These are phyloP conservation scores for Asbolus verrucosus DNA, from an alignment of 1,140 invertebrate genomes.

Conservation along the genomic window DNA sequence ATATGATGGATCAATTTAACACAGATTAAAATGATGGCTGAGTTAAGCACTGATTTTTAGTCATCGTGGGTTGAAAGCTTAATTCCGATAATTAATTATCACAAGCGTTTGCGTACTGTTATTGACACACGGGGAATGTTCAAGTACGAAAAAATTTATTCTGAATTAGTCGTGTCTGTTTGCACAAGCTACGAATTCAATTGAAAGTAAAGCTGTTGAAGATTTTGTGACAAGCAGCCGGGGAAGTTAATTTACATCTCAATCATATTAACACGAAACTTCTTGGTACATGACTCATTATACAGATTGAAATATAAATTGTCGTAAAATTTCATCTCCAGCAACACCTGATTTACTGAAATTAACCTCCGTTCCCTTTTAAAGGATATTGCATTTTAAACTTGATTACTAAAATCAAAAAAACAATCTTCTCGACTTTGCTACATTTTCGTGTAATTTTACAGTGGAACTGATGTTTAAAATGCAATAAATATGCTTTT, in stretches of 20 bases:
- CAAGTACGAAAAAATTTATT: constrained; percentile 8
- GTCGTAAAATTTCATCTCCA: constrained; percentile 14
- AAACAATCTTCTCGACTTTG: too few relatives aligned
- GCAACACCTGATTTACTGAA: constrained; percentile 37
- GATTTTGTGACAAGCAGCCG: constrained; percentile 23
- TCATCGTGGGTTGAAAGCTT: constrained; percentile 6
- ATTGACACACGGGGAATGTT: constrained; percentile 1
- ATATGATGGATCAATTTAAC: constrained; percentile 7
- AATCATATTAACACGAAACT: constrained; percentile 32
- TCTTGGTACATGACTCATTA: constrained; percentile 30
- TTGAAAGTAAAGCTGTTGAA: constrained; percentile 10
- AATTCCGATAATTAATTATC: constrained; percentile 32
- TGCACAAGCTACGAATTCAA: constrained; percentile 13
- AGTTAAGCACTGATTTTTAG: constrained; percentile 28
- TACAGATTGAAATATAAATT: constrained; percentile 17
- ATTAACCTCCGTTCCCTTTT: constrained; percentile 10
- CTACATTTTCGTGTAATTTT: too few relatives aligned
- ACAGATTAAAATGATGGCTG: constrained; percentile 8
- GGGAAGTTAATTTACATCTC: constrained; percentile 30
- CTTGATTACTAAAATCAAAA: too few relatives aligned
- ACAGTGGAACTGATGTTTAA: too few relatives aligned
- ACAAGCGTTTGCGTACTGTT: constrained; percentile 13
- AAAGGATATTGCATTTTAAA: too few relatives aligned
- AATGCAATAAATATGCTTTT: too few relatives aligned
- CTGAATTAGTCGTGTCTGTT: constrained; percentile 27